Evolutionary conservation across 1,140 invertebrate genomes (phyloP).

Genomic region (Pogonomyrmex californicus): DNA sequence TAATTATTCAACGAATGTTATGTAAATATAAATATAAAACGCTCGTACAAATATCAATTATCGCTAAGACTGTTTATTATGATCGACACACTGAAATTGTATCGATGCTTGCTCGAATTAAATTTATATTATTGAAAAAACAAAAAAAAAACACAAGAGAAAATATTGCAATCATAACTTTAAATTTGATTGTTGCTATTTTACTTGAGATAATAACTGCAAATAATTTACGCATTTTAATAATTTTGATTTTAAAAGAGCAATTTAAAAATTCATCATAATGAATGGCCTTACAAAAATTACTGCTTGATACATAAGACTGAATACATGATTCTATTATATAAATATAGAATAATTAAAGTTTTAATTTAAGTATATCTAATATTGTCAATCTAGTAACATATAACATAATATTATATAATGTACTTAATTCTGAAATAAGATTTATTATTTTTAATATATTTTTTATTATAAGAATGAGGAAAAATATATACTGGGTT

Average conservation of each 20-base stretch:
- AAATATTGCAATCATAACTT: conserved; percentile 13
- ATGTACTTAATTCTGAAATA: conserved; percentile 13
- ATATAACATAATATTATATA: background rate
- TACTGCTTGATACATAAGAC: conserved; percentile 32
- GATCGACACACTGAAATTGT: background rate
- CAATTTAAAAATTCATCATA: background rate
- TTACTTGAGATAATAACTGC: background rate
- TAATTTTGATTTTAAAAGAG: conserved; percentile 3
- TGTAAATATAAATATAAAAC: conserved; percentile 22
- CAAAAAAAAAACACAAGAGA: background rate
- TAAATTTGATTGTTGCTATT: conserved; percentile 2
- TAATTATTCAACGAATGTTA: conserved; percentile 23
- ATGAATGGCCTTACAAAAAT: background rate
- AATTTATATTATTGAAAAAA: background rate
- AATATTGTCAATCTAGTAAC: background rate
- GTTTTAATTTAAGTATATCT: background rate
- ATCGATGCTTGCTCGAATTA: conserved; percentile 2
- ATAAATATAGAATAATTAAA: conserved; percentile 14
- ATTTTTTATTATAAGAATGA: conserved; percentile 3
- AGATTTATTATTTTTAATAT: background rate
- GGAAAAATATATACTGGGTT: background rate
- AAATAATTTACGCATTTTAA: background rate
- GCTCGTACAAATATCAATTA: conserved; percentile 15
- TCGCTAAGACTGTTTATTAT: background rate
- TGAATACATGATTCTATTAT: conserved; percentile 28